phyloP scores from a whole-genome alignment of 1,140 invertebrate species.

The Camponotus floridanus region DNA sequence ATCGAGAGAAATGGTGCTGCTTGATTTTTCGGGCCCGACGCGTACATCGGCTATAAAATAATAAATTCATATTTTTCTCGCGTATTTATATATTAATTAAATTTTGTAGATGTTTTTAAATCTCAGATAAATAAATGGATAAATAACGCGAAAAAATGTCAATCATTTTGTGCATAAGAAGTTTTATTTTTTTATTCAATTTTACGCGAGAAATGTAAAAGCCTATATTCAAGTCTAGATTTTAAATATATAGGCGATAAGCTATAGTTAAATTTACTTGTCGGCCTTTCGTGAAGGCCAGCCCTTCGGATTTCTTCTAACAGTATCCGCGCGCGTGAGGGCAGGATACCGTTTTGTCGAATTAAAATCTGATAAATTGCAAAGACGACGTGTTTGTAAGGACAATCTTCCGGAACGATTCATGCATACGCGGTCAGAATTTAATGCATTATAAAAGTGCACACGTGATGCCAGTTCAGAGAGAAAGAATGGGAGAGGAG shows the following conservation, averaged over 20 bases:
- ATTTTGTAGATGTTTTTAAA: neutral
- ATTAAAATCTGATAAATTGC: slow-evolving; percentile 57
- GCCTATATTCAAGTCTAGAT: neutral
- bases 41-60: neutral
- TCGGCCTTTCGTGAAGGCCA: neutral
- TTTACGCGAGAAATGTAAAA: neutral
- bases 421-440: slow-evolving; percentile 52
- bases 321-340: slow-evolving; percentile 32
- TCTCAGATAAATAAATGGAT: too few species aligned
- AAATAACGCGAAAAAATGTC: too few species aligned
- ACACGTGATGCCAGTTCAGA: neutral
- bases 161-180: neutral
- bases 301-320: slow-evolving; percentile 11
- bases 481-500: neutral
- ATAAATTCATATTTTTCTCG: neutral
- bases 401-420: slow-evolving; percentile 54
- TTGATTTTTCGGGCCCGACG: slow-evolving; percentile 41
- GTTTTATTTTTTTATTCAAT: neutral
- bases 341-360: slow-evolving; percentile 43
- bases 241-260: neutral
- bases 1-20: slow-evolving; percentile 43
- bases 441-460: slow-evolving; percentile 51
- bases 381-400: slow-evolving; percentile 22
- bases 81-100: neutral
- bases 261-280: neutral